phyloP scores from a whole-genome alignment of 2,797 vertebrate genomes.

The Avahi laniger region DNA sequence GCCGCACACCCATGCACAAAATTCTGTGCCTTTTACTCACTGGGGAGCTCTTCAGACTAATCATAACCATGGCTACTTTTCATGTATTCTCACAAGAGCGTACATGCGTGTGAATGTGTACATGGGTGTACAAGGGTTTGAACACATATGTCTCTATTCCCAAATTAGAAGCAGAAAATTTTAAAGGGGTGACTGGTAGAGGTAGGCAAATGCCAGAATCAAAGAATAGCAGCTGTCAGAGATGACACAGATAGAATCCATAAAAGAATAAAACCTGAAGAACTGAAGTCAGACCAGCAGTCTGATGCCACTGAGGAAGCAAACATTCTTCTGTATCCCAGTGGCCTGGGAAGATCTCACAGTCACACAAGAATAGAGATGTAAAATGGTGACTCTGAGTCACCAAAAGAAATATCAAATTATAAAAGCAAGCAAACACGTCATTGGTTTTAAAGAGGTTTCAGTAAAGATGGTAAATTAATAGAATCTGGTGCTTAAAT shows the following conservation, averaged over 20 bases:
- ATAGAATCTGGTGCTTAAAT: not conserved
- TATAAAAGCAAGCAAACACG: conserved; percentile 17
- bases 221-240: conserved; percentile 2
- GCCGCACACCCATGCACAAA: not conserved
- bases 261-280: not conserved
- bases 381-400: not conserved
- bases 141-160: not conserved
- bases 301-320: not conserved
- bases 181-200: not conserved
- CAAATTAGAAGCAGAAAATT: conserved; percentile 39
- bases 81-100: not conserved
- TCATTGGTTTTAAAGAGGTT: not conserved
- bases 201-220: conserved; percentile 16
- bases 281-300: not conserved
- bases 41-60: not conserved
- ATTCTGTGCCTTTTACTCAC: not conserved
- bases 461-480: conserved; percentile 21
- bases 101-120: not conserved
- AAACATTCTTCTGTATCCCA: not conserved
- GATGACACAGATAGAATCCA: not conserved
- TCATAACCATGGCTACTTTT: not conserved
- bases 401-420: conserved; percentile 52
- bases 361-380: not conserved
- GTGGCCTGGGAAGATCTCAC: not conserved
- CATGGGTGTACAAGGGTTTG: not conserved